Conservation (phyloP, 53 echinoderm and acorn worm species). For the Actinopyga echinites region DNA sequence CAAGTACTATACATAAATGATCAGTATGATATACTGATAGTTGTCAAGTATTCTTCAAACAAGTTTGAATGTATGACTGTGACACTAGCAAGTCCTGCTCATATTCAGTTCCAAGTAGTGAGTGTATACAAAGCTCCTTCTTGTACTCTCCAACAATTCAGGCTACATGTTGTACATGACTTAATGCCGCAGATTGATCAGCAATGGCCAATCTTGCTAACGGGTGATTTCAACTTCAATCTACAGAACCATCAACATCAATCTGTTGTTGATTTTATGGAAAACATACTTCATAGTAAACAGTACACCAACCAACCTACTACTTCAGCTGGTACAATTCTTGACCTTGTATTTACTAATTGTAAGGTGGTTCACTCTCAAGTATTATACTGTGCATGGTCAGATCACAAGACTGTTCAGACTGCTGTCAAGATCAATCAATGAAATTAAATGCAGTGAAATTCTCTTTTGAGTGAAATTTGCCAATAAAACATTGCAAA, state of each 20-base stretch:
- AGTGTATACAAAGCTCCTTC: constrained; percentile 30
- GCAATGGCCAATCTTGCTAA: constrained; percentile 2
- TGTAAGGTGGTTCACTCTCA: background rate
- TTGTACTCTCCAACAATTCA: background rate
- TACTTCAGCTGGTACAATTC: background rate
- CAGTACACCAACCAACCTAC: constrained; percentile 31
- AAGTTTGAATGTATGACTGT: constrained; percentile 3
- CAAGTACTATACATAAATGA: constrained; percentile 41
- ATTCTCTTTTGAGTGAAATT: too few relatives aligned
- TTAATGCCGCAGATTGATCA: constrained; percentile 34
- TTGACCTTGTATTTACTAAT: constrained; percentile 41
- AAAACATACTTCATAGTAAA: constrained; percentile 9
- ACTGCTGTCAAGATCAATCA: background rate
- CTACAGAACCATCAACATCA: background rate
- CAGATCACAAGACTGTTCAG: constrained; percentile 41
- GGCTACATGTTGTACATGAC: background rate
- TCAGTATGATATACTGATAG: background rate
- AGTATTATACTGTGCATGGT: constrained; percentile 47
- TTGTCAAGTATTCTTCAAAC: background rate
- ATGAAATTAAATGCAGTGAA: too few relatives aligned
- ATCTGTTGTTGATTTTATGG: constrained; percentile 6
- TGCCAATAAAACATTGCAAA: too few relatives aligned
- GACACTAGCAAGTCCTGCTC: background rate
- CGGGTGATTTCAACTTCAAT: constrained; percentile 57
- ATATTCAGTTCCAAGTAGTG: background rate